A percentile compares a stretch with the other conserved stretches of the same genome.
Conservation (phyloP, 2,797 vertebrate genomes). For the Takifugu ocellatus region DNA sequence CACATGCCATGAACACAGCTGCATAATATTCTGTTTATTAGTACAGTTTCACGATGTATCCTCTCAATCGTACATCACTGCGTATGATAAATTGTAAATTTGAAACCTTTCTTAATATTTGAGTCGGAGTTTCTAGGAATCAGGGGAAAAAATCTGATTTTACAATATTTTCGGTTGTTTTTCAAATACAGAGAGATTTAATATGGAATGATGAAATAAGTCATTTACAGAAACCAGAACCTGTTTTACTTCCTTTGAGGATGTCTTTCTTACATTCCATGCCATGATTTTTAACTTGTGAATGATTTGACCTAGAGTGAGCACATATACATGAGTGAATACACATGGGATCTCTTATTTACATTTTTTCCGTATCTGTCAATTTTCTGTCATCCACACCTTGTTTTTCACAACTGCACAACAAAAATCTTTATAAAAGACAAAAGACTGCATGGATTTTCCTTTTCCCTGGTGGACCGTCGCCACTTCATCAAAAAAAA, state of each 20-base stretch:
- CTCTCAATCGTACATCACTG: no score
- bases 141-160: slow-evolving; percentile 5
- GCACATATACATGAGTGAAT: slow-evolving; percentile 42
- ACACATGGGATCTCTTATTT: slow-evolving; percentile 36
- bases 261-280: slow-evolving; percentile 31
- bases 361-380: slow-evolving; percentile 16
- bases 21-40: background rate
- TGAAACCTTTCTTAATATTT: background rate
- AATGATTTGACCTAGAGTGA: slow-evolving; percentile 26
- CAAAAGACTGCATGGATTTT: slow-evolving; percentile 14
- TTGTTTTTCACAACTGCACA: slow-evolving; percentile 8
- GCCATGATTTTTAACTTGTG: slow-evolving; percentile 26
- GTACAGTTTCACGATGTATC: no score
- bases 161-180: slow-evolving; percentile 57
- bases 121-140: background rate
- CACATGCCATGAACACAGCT: slow-evolving; percentile 10
- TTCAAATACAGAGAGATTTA: slow-evolving; percentile 50
- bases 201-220: slow-evolving; percentile 37
- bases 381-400: slow-evolving; percentile 3
- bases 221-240: slow-evolving; percentile 10
- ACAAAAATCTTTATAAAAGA: slow-evolving; percentile 16
- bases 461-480: slow-evolving; percentile 17
- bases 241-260: slow-evolving; percentile 27
- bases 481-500: slow-evolving; percentile 26
- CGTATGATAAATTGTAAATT: background rate